Conservation (phyloP, 2,797 vertebrate species). For the Acrocephalus scirpaceus region DNA sequence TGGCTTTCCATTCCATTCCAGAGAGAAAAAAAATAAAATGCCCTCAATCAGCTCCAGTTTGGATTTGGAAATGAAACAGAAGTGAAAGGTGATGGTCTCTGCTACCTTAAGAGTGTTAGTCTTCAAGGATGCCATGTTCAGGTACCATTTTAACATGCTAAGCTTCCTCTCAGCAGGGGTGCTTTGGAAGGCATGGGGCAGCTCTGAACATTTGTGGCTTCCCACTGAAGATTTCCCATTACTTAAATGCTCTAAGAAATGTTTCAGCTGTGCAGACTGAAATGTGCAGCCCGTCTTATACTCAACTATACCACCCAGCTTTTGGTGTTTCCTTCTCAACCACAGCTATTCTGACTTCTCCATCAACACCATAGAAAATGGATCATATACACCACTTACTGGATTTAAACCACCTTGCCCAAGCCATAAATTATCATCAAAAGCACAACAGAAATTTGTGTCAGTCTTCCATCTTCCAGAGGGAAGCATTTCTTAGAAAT, state of each 20-base stretch:
- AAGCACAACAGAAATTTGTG: background rate
- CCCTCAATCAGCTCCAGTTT: background rate
- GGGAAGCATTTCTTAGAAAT: background rate
- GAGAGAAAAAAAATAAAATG: background rate
- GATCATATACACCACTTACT: background rate
- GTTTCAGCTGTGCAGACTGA: background rate
- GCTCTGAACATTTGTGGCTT: background rate
- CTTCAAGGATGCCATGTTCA: background rate
- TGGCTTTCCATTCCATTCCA: background rate
- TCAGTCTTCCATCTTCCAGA: background rate
- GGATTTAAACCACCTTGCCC: background rate
- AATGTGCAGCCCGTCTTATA: background rate
- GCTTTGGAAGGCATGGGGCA: background rate
- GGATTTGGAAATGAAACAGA: background rate
- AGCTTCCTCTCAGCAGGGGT: background rate
- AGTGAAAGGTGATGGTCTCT: background rate
- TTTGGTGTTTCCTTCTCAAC: background rate
- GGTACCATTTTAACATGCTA: fast-evolving
- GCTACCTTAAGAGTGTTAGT: background rate
- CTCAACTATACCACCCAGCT: background rate
- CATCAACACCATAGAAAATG: background rate
- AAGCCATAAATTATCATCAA: background rate
- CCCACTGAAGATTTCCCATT: background rate
- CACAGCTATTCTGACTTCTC: background rate
- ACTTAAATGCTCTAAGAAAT: background rate